Percentiles rank a stretch among this genome's conserved stretches.
Conservation (phyloP, 2,113 vertebrate species). For the Chaetops frenatus region DNA sequence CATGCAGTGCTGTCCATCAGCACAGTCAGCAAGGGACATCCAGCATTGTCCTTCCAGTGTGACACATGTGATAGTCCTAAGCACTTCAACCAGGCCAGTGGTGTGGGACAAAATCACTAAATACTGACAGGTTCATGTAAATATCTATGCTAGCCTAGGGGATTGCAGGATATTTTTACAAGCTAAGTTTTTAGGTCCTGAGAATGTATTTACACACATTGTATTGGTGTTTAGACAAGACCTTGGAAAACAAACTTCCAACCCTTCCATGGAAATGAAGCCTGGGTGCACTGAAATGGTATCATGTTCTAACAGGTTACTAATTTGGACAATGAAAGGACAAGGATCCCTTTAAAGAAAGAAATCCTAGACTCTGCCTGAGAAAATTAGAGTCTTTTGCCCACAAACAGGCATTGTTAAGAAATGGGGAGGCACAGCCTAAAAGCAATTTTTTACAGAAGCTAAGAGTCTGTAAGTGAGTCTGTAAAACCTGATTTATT, state of each 20-base stretch:
- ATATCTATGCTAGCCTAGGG: neutral
- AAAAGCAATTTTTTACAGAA: neutral
- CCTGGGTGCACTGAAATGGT: neutral
- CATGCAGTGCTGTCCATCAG: neutral
- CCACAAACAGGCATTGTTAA: neutral
- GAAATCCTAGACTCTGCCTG: neutral
- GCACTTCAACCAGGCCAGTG: neutral
- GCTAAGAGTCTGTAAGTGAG: neutral
- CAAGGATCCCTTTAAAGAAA: neutral
- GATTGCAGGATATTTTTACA: neutral
- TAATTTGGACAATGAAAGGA: neutral
- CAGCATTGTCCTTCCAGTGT: neutral
- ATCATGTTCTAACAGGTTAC: neutral
- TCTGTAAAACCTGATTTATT: neutral
- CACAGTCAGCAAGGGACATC: neutral
- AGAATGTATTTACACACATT: neutral
- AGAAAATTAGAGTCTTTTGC: neutral
- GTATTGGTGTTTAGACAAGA: neutral
- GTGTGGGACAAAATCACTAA: neutral
- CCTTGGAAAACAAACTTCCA: neutral
- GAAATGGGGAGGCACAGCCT: neutral
- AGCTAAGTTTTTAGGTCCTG: neutral
- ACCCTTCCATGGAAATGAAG: neutral
- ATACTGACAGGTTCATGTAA: neutral
- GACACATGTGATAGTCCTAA: accelerated